phyloP scores from a whole-genome alignment of 2,797 vertebrate genomes.

The Babyrousa celebensis region DNA sequence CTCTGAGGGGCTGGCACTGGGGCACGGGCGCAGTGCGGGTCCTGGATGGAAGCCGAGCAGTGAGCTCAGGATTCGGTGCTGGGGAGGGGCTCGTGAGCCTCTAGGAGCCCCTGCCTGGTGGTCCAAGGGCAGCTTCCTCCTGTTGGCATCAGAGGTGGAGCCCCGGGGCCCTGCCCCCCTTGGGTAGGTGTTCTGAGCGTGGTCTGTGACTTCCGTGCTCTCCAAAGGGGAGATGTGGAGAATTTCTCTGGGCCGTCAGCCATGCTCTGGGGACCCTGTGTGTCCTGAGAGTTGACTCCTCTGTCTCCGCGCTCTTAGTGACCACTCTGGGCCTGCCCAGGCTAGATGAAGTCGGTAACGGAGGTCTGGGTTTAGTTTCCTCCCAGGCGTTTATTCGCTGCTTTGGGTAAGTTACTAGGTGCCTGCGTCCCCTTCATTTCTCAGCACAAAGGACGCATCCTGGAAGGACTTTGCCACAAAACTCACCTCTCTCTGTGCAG shows the following conservation, averaged over 20 bases:
- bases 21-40: accelerated
- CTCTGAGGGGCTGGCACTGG: accelerated
- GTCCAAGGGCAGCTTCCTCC: background rate
- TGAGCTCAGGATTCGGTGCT: background rate
- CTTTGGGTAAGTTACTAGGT: background rate
- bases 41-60: background rate
- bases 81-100: background rate
- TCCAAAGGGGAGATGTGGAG: background rate
- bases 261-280: background rate
- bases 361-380: background rate
- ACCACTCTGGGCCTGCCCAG: background rate
- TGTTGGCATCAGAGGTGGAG: background rate
- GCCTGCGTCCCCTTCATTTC: background rate
- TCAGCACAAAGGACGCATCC: background rate
- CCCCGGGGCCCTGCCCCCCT: background rate
- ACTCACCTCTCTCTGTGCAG: background rate
- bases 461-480: background rate
- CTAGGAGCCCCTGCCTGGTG: background rate
- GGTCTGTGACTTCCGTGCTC: background rate
- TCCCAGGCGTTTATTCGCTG: background rate
- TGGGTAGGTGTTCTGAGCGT: background rate
- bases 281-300: background rate
- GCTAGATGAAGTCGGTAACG: background rate
- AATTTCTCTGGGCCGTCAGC: background rate
- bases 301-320: background rate